These are phyloP conservation scores for Amblyornis subalaris DNA, from an alignment of 2,113 vertebrate species.

Conservation along the genomic window DNA sequence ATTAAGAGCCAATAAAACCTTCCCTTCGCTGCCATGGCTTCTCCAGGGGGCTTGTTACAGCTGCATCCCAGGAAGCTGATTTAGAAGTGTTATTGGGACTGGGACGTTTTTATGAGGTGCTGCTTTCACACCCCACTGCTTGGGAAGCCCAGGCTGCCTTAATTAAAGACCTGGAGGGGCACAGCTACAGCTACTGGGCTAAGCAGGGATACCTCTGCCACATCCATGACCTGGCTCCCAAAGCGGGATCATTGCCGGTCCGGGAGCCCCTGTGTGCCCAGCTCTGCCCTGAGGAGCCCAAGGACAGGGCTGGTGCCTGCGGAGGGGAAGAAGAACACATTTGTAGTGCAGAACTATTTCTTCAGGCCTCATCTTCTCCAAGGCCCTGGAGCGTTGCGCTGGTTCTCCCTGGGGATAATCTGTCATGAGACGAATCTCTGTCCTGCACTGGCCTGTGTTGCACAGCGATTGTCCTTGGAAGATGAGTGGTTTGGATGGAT, in stretches of 20 bases:
- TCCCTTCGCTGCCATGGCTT: neutral
- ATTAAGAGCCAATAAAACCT: neutral
- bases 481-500: neutral
- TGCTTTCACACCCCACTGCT: neutral
- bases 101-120: neutral
- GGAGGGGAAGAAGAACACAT: neutral
- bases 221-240: neutral
- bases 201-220: neutral
- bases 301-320: neutral
- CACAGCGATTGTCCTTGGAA: neutral
- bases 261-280: neutral
- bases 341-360: neutral
- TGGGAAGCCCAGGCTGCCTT: neutral
- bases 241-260: neutral
- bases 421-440: neutral
- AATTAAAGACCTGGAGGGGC: neutral
- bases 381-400: fast-evolving
- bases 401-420: neutral
- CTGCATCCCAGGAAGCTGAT: neutral
- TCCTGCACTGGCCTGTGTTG: neutral
- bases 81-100: neutral
- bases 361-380: neutral
- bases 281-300: neutral
- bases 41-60: neutral
- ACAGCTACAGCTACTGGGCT: neutral